Evolutionary conservation across 2,888 invertebrate genomes (phyloP).

Genomic region (Lottia gigantea): DNA sequence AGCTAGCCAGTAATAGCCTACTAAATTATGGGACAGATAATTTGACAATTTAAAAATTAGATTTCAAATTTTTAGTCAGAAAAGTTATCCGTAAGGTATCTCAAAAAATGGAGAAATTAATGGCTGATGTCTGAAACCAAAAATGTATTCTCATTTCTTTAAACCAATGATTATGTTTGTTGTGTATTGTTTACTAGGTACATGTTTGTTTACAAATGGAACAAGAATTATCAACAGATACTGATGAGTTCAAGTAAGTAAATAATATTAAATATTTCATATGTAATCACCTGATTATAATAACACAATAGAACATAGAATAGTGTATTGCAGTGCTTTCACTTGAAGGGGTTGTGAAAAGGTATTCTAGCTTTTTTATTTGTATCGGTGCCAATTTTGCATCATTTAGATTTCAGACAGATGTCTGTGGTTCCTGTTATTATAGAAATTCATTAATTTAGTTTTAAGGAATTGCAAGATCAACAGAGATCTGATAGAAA

Average conservation of each 20-base stretch:
- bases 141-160: too few relatives aligned
- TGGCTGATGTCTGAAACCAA: too few relatives aligned
- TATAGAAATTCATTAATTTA: too few relatives aligned
- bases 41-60: too few relatives aligned
- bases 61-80: too few relatives aligned
- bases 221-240: conserved; percentile 81
- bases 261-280: conserved; percentile 19
- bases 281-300: conserved; percentile 12
- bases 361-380: background rate
- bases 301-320: background rate
- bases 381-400: background rate
- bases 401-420: background rate
- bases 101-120: too few relatives aligned
- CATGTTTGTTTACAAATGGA: conserved; percentile 89
- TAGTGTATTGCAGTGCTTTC: conserved; percentile 1
- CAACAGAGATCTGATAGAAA: too few relatives aligned
- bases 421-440: too few relatives aligned
- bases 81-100: too few relatives aligned
- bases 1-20: too few relatives aligned
- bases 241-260: conserved; percentile 80
- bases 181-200: conserved; percentile 67
- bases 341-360: background rate
- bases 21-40: too few relatives aligned
- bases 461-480: too few relatives aligned
- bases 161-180: background rate